Conservation (phyloP, 1,140 invertebrate genomes). For the Sminthurides bifidus region DNA sequence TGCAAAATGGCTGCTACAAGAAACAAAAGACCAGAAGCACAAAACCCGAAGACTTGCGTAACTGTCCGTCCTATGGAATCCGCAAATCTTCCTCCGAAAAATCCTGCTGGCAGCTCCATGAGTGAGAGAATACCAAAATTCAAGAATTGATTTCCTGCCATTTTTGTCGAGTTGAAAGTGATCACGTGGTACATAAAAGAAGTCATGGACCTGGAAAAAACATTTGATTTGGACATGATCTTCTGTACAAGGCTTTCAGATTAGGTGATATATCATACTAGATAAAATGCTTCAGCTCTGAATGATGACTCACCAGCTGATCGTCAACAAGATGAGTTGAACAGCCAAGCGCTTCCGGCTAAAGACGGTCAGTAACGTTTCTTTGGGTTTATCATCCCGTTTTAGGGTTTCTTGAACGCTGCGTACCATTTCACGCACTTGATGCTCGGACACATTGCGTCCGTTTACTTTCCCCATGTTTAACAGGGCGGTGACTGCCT, state of each 20-base stretch:
- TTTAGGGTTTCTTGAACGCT: conserved; percentile 1
- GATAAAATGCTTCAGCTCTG: not conserved
- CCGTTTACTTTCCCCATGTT: conserved; percentile 22
- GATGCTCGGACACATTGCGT: conserved; percentile 1
- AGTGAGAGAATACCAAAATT: conserved; percentile 52
- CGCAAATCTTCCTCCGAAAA: conserved; percentile 13
- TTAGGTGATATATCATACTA: not conserved
- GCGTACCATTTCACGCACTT: conserved; percentile 11
- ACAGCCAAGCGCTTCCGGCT: conserved; percentile 11
- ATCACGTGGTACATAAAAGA: conserved; percentile 48
- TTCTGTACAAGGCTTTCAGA: not conserved
- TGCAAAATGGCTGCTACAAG: conserved; percentile 7
- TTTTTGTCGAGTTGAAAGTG: conserved; percentile 47
- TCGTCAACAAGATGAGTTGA: conserved; percentile 15
- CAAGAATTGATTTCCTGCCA: conserved; percentile 53
- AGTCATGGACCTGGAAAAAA: conserved; percentile 43
- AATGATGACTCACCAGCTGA: conserved; percentile 17
- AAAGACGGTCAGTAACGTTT: conserved; percentile 23
- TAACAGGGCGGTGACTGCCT: conserved; percentile 38
- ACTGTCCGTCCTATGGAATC: conserved; percentile 17
- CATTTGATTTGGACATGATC: not conserved
- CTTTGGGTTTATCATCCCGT: conserved; percentile 9
- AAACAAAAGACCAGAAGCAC: conserved; percentile 6
- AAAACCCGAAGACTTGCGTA: conserved; percentile 18
- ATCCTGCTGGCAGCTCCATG: conserved; percentile 46